phyloP scores from a whole-genome alignment of 2,797 vertebrate species.

The Salarias fasciatus region DNA sequence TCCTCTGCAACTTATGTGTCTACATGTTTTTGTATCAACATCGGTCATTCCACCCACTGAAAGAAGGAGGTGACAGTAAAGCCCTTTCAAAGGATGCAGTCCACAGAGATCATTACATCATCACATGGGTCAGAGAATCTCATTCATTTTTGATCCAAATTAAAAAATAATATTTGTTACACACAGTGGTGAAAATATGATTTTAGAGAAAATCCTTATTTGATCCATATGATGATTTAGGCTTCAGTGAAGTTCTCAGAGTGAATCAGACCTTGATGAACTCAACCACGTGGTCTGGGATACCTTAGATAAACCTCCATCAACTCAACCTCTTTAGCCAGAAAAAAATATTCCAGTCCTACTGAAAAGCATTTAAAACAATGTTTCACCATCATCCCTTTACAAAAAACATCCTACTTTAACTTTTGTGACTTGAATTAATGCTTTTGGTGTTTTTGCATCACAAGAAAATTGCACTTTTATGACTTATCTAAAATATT shows the following conservation, averaged over 20 bases:
- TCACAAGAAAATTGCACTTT: no score
- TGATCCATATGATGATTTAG: no score
- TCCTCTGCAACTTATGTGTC: conserved; percentile 5
- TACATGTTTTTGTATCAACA: not conserved
- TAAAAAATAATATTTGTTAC: not conserved
- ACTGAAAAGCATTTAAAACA: not conserved
- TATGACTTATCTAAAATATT: no score
- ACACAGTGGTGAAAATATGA: no score
- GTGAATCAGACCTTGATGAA: not conserved
- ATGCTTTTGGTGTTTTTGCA: no score
- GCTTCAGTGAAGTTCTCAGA: no score
- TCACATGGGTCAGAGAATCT: conserved; percentile 32
- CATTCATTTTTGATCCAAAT: conserved; percentile 6
- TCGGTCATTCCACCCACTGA: not conserved
- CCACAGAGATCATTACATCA: not conserved
- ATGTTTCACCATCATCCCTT: no score
- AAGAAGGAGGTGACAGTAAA: not conserved
- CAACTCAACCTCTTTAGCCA: not conserved
- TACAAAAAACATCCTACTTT: no score
- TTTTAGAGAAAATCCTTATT: no score
- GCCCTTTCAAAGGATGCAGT: not conserved
- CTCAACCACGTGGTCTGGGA: not conserved
- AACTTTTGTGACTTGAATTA: no score
- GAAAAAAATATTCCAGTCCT: conserved; percentile 1
- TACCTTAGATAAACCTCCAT: not conserved